A percentile compares a stretch with the other conserved stretches of the same genome.
Conservation (phyloP, 1,140 invertebrate genomes). For the Rhagoletis pomonella region DNA sequence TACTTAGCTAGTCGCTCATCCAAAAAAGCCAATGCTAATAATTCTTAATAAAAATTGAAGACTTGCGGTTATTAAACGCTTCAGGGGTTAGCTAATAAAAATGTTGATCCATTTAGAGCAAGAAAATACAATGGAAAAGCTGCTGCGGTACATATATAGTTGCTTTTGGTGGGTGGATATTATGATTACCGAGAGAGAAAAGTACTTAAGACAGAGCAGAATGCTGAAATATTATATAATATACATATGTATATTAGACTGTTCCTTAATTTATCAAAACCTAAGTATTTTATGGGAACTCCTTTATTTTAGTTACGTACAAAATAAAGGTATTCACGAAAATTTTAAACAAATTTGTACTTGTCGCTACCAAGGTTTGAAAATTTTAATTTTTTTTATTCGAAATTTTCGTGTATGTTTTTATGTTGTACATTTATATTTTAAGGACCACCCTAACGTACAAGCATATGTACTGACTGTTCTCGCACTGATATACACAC, state of each 20-base stretch:
- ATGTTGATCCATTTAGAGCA: not conserved
- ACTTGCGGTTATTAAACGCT: slow-evolving; percentile 51
- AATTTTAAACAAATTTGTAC: too few relatives aligned
- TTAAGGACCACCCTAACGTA: too few relatives aligned
- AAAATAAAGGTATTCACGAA: not conserved
- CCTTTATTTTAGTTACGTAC: not conserved
- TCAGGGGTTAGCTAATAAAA: slow-evolving; percentile 24
- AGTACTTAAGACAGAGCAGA: not conserved
- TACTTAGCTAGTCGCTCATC: not conserved
- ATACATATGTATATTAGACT: too few relatives aligned
- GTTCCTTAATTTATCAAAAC: too few relatives aligned
- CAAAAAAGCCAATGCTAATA: slow-evolving; percentile 69
- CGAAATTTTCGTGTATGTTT: too few relatives aligned
- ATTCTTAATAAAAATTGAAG: slow-evolving; percentile 63
- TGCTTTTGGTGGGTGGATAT: not conserved
- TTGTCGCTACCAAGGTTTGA: not conserved
- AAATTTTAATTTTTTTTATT: not conserved
- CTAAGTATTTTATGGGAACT: too few relatives aligned
- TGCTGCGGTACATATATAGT: not conserved
- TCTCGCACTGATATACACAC: not conserved
- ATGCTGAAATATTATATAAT: too few relatives aligned
- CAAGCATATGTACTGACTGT: too few relatives aligned
- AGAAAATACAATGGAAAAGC: not conserved
- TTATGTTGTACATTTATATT: too few relatives aligned
- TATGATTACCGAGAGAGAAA: not conserved